A percentile compares a stretch with the other conserved stretches of the same genome.
Conservation (phyloP, 2,113 vertebrate genomes). For the Cranoglanis bouderius region DNA sequence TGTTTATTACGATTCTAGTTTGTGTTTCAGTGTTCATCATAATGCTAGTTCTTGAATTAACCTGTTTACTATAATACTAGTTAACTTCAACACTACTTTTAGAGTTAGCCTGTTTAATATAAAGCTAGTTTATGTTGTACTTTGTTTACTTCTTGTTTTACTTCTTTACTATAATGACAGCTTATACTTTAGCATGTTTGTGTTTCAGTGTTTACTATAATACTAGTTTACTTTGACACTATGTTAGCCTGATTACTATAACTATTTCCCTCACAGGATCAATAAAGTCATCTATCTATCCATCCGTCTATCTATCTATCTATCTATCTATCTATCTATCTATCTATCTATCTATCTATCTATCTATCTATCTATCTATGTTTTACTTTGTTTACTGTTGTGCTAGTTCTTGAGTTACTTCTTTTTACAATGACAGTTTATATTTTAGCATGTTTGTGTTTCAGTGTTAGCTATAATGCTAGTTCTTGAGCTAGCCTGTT, state of each 20-base stretch:
- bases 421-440: neutral
- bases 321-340: too few relatives aligned
- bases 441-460: neutral
- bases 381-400: neutral
- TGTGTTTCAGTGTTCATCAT: neutral
- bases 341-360: too few relatives aligned
- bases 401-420: neutral
- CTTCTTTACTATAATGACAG: too few relatives aligned
- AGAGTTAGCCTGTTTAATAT: neutral
- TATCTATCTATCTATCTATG: neutral
- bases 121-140: neutral
- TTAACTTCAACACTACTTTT: neutral
- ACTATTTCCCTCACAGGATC: too few relatives aligned
- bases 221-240: too few relatives aligned
- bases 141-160: neutral
- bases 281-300: too few relatives aligned
- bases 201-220: too few relatives aligned
- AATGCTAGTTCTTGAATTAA: neutral
- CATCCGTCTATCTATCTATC: too few relatives aligned
- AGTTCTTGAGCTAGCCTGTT: neutral
- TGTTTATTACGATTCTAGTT: neutral
- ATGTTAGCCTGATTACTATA: neutral
- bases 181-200: too few relatives aligned
- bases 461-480: neutral
- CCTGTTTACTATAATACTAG: neutral